Base-by-base conservation (phyloP, 2,888 invertebrate genomes). In the Colletes collaris region DNA sequence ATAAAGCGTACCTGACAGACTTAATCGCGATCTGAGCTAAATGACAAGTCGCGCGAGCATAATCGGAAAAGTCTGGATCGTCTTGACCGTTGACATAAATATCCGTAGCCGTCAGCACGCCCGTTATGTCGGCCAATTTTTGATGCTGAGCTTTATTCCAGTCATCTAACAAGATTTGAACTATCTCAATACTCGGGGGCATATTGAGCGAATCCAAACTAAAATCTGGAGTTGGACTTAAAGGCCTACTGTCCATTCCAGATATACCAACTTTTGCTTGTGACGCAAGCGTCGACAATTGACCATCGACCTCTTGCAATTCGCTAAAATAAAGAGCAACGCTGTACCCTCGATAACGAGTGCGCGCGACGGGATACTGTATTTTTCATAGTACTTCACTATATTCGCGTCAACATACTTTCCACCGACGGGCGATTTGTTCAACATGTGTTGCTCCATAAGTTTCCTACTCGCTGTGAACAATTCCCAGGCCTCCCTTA, bases 401-500 rank as follows among this genome's bases (percentile, higher is more conserved):
- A 16, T 50, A 27, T 52, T 40, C 11, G 8, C 16, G 0, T 52
- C 1, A 64, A 74, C 76, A 44, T 81, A 84, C 86, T 56, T 81
- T 79, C 59, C 78, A 19, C 68, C 60, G 10, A 85, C 85, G 0
- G 79, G 69, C 11, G 86, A 76, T 67, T 88, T 90, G 40, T 83
- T 88, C 62, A 87, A 65, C 70, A 80, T 79, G 50, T 74, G 83
- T 11, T 84, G 85, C 46, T 88, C 85, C 63, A 83, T 82, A 69
- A 86, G 78, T 74, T 87, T 89, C 58, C 83, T 80, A 64, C 85
- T 84, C 5, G 84, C 82, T 58, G 86, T 90, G 58, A 88, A 89
- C 27, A 90, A 67, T 80, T 90, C 88, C 87, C 90, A 91, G 44
- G 88, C 89, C 69, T 90, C 89, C 59, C 89, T 84, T 52, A 90